These are phyloP conservation scores for Cheilosia grossa DNA, from an alignment of 2,888 invertebrate species.

Conservation along the genomic window DNA sequence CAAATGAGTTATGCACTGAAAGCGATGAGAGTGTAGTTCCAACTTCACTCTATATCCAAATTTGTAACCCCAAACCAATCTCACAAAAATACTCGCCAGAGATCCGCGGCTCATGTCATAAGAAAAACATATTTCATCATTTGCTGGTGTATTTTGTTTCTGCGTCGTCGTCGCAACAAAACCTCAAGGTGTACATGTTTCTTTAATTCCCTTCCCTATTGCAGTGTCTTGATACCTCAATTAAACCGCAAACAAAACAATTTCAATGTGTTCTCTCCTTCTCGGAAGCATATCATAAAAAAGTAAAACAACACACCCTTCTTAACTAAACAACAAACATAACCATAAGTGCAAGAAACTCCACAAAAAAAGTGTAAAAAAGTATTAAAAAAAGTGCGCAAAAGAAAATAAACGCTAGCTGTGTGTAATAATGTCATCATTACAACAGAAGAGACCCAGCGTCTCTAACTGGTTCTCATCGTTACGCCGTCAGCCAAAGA, in stretches of 20 bases:
- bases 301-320: conserved; percentile 16
- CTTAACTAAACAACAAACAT: conserved; percentile 20
- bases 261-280: conserved; percentile 37
- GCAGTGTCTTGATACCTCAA: conserved; percentile 56
- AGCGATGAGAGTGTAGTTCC: neutral
- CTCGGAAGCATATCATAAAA: conserved; percentile 47
- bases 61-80: neutral
- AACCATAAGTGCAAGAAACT: conserved; percentile 34
- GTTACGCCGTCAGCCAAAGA: conserved; percentile 85
- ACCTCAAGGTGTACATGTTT: conserved; percentile 57
- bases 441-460: conserved; percentile 87
- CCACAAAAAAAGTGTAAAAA: conserved; percentile 47
- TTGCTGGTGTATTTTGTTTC: conserved; percentile 51
- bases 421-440: conserved; percentile 78
- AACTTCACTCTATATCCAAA: neutral
- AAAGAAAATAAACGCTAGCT: conserved; percentile 42
- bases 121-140: conserved; percentile 49
- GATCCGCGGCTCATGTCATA: conserved; percentile 45
- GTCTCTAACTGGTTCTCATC: conserved; percentile 93
- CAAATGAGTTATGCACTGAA: too few relatives aligned
- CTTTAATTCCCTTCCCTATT: conserved; percentile 24
- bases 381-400: conserved; percentile 54
- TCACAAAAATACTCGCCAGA: conserved; percentile 8
- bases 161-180: conserved; percentile 35
- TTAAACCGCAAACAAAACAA: conserved; percentile 60